These are phyloP conservation scores for Amphimedon queenslandica DNA, from an alignment of 37 sponge, comb jelly and placozoan species.

Conservation along the genomic window DNA sequence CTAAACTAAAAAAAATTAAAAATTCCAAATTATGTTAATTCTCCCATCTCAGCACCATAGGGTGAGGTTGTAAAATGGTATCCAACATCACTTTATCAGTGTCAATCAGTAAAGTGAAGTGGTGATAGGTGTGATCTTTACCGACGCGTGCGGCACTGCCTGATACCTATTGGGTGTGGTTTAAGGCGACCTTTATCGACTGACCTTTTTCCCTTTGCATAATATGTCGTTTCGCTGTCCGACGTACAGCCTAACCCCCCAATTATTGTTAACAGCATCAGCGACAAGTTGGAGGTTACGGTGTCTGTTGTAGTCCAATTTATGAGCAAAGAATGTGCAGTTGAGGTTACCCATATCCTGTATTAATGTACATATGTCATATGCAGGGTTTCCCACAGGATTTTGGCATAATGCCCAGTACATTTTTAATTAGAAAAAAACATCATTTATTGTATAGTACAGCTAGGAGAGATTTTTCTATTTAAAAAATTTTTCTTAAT, in stretches of 20 bases:
- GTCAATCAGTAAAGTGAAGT: constrained; percentile 77
- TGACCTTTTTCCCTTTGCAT: constrained; percentile 38
- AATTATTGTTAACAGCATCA: constrained; percentile 38
- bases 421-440: not conserved
- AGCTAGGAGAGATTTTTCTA: too few relatives aligned
- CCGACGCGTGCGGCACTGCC: constrained; percentile 70
- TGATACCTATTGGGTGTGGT: constrained; percentile 52
- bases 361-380: not conserved
- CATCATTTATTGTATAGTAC: not conserved
- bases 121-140: constrained; percentile 61
- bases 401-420: too few relatives aligned
- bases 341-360: constrained; percentile 83
- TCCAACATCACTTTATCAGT: constrained; percentile 28
- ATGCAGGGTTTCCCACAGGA: not conserved
- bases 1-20: not conserved
- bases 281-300: constrained; percentile 55
- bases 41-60: not conserved
- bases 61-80: constrained; percentile 18
- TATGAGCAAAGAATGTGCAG: constrained; percentile 55
- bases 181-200: not conserved
- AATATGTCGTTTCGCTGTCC: constrained; percentile 68
- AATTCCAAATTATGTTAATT: not conserved
- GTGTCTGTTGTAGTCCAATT: constrained; percentile 48
- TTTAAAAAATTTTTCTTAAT: too few relatives aligned
- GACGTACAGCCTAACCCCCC: constrained; percentile 43